A percentile compares a stretch with the other conserved stretches of the same genome.
phyloP scores from a whole-genome alignment of 37 sponge, comb jelly and placozoan species.

The Aplysina aerophoba region DNA sequence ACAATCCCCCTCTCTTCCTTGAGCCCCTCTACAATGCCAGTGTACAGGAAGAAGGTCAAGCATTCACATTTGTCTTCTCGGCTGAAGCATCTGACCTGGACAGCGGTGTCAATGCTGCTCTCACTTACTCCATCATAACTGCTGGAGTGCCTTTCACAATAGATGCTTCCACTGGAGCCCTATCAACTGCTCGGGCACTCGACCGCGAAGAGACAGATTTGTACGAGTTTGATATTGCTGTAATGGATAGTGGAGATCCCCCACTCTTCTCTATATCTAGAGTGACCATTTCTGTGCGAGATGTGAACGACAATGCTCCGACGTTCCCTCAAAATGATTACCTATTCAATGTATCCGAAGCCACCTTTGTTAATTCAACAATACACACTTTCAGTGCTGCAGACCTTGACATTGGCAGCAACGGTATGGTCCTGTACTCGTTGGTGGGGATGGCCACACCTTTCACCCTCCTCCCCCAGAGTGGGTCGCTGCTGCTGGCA shows the following conservation, averaged over 20 bases:
- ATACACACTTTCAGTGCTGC: conserved; percentile 6
- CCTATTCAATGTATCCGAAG: conserved; percentile 47
- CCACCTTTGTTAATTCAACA: conserved; percentile 9
- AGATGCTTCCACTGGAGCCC: conserved; percentile 9
- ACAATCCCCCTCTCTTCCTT: conserved; percentile 66
- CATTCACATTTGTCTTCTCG: conserved; percentile 19
- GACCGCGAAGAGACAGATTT: conserved; percentile 1
- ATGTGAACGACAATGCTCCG: conserved; percentile 84
- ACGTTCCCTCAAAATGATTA: conserved; percentile 44
- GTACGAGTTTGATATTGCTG: conserved; percentile 28
- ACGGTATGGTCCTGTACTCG: conserved; percentile 25
- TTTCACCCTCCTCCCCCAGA: background rate
- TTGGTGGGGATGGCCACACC: background rate
- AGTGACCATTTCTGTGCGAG: conserved; percentile 54
- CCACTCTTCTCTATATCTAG: conserved; percentile 10
- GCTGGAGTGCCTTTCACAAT: conserved; percentile 26
- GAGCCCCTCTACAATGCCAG: conserved; percentile 23
- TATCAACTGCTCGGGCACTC: background rate
- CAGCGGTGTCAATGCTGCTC: conserved; percentile 13
- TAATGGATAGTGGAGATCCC: conserved; percentile 40
- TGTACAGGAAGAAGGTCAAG: conserved; percentile 25
- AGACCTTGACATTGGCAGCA: conserved; percentile 52
- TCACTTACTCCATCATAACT: conserved; percentile 33
- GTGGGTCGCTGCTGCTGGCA: conserved; percentile 33
- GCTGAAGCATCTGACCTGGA: conserved; percentile 61